A percentile compares a stretch with the other conserved stretches of the same genome.
phyloP scores from a whole-genome alignment of 1,140 invertebrate species.

The Zaprionus taronus region DNA sequence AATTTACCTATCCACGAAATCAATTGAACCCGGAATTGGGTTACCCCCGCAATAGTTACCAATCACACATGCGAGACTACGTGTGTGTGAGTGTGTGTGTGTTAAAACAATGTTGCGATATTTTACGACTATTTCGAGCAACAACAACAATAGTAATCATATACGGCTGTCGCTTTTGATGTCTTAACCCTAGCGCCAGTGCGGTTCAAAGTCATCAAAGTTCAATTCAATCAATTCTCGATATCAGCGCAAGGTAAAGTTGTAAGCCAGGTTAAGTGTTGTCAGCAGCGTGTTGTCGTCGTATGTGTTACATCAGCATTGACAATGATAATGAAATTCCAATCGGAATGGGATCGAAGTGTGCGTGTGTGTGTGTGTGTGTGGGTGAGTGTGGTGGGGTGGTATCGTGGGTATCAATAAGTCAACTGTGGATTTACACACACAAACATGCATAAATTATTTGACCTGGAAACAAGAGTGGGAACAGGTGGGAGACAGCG shows the following conservation, averaged over 20 bases:
- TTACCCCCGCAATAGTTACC: constrained; percentile 10
- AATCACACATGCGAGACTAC: background rate
- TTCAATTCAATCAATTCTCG: constrained; percentile 81
- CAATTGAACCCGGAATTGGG: constrained; percentile 6
- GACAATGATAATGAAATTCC: constrained; percentile 80
- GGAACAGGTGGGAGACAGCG: background rate
- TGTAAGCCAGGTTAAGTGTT: constrained; percentile 43
- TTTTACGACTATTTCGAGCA: constrained; percentile 19
- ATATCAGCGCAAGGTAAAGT: constrained; percentile 39
- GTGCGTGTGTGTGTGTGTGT: constrained; percentile 40
- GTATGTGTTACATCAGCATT: constrained; percentile 51
- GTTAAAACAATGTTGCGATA: constrained; percentile 21
- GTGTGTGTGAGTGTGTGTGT: background rate
- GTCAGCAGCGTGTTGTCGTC: background rate
- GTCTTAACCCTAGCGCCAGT: constrained; percentile 37
- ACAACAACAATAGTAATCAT: constrained; percentile 51
- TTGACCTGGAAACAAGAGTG: constrained; percentile 16
- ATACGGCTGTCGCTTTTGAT: constrained; percentile 60
- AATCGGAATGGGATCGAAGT: constrained; percentile 26
- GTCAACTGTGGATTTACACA: background rate
- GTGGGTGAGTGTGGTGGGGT: background rate
- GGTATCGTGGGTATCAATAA: constrained; percentile 24
- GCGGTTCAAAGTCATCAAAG: constrained; percentile 77
- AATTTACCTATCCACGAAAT: background rate
- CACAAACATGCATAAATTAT: constrained; percentile 32